Conservation (phyloP, 2,113 vertebrate genomes). For the Eretmodus cyanostictus region DNA sequence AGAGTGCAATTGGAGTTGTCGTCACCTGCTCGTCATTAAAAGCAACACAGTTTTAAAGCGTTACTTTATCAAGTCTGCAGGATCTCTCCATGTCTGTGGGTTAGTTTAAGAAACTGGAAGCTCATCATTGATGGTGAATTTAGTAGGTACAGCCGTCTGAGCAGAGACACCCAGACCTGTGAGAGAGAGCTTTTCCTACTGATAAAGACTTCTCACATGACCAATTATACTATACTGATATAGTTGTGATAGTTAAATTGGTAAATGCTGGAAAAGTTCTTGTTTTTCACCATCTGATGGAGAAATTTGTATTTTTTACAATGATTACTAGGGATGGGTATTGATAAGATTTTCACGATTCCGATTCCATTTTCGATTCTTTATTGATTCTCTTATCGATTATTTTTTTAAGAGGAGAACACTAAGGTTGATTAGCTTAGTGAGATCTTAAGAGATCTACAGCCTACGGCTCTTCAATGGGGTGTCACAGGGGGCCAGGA, state of each 20-base stretch:
- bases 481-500: no score
- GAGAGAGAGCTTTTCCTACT: neutral
- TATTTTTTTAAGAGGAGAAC: no score
- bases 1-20: rapidly evolving
- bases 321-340: no score
- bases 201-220: neutral
- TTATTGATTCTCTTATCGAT: no score
- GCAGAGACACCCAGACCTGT: neutral
- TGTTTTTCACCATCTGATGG: no score
- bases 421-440: no score
- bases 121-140: neutral
- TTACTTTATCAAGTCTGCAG: neutral
- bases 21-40: neutral
- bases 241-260: neutral
- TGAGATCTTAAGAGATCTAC: no score
- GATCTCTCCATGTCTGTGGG: neutral
- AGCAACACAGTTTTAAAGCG: neutral
- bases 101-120: neutral
- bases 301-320: no score
- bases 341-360: no score
- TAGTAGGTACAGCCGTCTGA: neutral
- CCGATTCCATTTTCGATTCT: no score
- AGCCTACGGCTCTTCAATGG: no score
- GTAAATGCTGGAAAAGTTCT: no score
- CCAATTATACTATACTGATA: neutral